Evolutionary conservation across 2,888 invertebrate species (phyloP), one percentile per base, ranked within the genome.

Genomic region (Steinernema scapterisci): DNA sequence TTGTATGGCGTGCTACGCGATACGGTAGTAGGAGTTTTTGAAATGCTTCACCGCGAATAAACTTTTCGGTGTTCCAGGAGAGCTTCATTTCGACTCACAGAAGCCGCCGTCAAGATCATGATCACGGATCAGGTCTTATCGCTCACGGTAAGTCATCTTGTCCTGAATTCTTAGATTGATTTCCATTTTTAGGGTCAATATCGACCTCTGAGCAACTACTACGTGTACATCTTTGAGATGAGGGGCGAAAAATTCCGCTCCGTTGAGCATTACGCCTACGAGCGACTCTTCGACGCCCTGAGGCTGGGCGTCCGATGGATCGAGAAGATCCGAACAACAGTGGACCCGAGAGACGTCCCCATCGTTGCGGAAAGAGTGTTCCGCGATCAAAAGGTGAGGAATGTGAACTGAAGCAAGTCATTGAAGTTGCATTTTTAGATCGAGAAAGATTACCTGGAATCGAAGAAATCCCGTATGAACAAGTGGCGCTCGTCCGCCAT

Each of bases 401-500:
- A 27, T 16, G 21, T 31, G n/a, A n/a, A n/a, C n/a, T n/a, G n/a
- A n/a, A n/a, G n/a, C n/a, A n/a, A n/a, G n/a, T n/a, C n/a, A n/a
- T n/a, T n/a, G 63, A 21, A n/a, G n/a, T n/a, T n/a, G 13, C 43
- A 23, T 27, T 75, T 80, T 52, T 23, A 81, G 78, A 25, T 77
- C 0, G 81, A 78, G 21, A 46, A 51, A n/a, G 52, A 45, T 6
- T 73, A 79, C 11, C 54, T 85, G 21, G 76, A 79, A 13, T 79
- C 80, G 44, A 87, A 85, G 75, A 74, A 75, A 27, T 11, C 77
- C 11, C 83, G 82, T 44, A 76, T 86, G 79, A 86, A 86, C 71
- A 74, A 84, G 51, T 83, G 86, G 85, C 76, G 86, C 7, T 86
- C 85, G 74, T 83, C 84, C 6, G 86, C 85, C n/a, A 86, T 87